These are phyloP conservation scores for Brenthis ino DNA, from an alignment of 2,888 invertebrate genomes.

Conservation along the genomic window DNA sequence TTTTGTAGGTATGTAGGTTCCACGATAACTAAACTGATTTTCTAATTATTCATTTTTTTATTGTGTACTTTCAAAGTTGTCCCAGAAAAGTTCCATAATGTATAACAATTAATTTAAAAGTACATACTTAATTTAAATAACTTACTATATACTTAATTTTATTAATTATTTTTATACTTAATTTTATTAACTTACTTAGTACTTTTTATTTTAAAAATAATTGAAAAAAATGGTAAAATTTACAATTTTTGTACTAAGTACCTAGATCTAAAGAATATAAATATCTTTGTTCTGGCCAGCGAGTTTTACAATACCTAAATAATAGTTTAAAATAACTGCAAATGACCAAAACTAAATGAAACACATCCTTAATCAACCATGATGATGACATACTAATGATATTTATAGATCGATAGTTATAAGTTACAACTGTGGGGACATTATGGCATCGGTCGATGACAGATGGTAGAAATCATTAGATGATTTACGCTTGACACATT, in stretches of 20 bases:
- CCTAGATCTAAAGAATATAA: not conserved
- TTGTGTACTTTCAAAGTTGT: too few species aligned
- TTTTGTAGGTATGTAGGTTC: too few species aligned
- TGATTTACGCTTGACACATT: conserved; percentile 36
- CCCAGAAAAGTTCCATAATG: too few species aligned
- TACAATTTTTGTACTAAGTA: not conserved
- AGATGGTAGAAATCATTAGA: conserved; percentile 46
- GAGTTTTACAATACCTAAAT: too few species aligned
- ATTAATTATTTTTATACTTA: too few species aligned
- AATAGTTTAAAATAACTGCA: not conserved
- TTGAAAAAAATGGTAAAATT: not conserved
- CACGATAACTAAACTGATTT: too few species aligned
- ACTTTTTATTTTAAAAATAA: too few species aligned
- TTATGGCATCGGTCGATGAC: conserved; percentile 42
- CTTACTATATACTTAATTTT: too few species aligned
- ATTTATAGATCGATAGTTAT: conserved; percentile 44
- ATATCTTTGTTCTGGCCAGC: too few species aligned
- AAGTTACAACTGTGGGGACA: conserved; percentile 40
- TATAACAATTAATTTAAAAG: too few species aligned
- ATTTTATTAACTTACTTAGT: too few species aligned
- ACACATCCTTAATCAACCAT: conserved; percentile 38
- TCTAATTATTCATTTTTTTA: too few species aligned
- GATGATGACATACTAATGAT: conserved; percentile 42
- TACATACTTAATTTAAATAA: not conserved
- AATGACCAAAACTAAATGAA: not conserved